A percentile compares a stretch with the other conserved stretches of the same genome.
phyloP scores from a whole-genome alignment of 2,888 invertebrate species.

The Pandemis corylana region DNA sequence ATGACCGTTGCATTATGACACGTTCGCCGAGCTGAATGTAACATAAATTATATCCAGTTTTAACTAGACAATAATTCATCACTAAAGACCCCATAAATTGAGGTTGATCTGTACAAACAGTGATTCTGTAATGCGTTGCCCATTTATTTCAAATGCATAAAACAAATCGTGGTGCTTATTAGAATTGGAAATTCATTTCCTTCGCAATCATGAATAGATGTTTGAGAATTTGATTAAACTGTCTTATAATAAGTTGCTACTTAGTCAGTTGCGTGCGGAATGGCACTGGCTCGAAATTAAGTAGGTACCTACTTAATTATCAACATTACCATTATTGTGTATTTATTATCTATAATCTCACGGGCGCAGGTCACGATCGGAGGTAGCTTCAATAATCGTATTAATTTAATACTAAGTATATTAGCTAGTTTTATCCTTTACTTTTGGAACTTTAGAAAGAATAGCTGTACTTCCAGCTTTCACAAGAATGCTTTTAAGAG shows the following conservation, averaged over 20 bases:
- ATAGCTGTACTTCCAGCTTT: no score
- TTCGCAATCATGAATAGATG: slow-evolving; percentile 9
- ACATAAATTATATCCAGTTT: not conserved
- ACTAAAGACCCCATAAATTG: not conserved
- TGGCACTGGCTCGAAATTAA: not conserved
- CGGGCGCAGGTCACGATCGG: no score
- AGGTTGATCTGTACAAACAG: not conserved
- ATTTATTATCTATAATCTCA: no score
- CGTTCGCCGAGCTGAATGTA: not conserved
- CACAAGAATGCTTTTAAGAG: no score
- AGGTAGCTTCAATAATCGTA: no score
- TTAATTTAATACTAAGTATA: not conserved
- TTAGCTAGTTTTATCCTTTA: not conserved
- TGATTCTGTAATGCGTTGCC: not conserved
- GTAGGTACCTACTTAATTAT: not conserved
- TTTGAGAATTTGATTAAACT: not conserved
- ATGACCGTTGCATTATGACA: not conserved
- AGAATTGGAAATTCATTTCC: slow-evolving; percentile 10
- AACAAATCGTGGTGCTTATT: not conserved
- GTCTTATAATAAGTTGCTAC: not conserved
- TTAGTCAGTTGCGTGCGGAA: not conserved
- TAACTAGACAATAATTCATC: not conserved
- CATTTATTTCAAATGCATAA: slow-evolving; percentile 5
- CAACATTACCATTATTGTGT: not conserved
- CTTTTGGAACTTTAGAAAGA: no score